phyloP scores from a whole-genome alignment of 2,113 vertebrate species.

The Apeltes quadracus region DNA sequence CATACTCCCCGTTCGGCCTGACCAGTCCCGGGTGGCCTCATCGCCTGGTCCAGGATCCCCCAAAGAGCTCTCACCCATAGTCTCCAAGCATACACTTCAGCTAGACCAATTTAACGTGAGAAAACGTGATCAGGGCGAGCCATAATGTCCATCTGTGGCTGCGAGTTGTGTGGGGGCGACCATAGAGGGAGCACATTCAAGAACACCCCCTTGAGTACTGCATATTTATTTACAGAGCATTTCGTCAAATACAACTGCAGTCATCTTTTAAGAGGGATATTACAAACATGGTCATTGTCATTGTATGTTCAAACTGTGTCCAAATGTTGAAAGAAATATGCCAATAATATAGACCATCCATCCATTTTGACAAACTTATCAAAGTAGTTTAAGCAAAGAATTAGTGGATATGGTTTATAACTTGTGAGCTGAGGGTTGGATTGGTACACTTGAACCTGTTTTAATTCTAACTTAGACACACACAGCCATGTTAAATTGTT shows the following conservation, averaged over 20 bases:
- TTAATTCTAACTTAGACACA: background rate
- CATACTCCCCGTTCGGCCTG: conserved; percentile 43
- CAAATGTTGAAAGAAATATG: background rate
- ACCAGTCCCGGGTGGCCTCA: conserved; percentile 71
- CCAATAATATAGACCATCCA: background rate
- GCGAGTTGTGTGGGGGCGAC: conserved; percentile 37
- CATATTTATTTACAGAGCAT: background rate
- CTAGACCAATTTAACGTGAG: conserved; percentile 77
- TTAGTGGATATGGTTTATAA: too few relatives aligned
- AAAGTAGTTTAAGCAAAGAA: too few relatives aligned
- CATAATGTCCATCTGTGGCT: conserved; percentile 70
- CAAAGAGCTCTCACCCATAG: conserved; percentile 66
- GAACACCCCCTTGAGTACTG: conserved; percentile 19
- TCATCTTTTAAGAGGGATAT: background rate
- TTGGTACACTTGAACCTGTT: background rate
- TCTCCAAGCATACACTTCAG: conserved; percentile 57
- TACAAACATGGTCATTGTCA: background rate
- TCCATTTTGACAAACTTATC: background rate
- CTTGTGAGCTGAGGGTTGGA: too few relatives aligned
- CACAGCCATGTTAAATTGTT: background rate
- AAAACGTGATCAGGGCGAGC: conserved; percentile 64
- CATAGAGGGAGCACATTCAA: conserved; percentile 33
- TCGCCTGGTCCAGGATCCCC: conserved; percentile 70
- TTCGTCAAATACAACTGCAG: conserved; percentile 2
- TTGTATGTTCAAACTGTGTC: background rate